A percentile compares a stretch with the other conserved stretches of the same genome.
Evolutionary conservation across 2,113 vertebrate genomes (phyloP).

Genomic region (Lichenostomus cassidix): DNA sequence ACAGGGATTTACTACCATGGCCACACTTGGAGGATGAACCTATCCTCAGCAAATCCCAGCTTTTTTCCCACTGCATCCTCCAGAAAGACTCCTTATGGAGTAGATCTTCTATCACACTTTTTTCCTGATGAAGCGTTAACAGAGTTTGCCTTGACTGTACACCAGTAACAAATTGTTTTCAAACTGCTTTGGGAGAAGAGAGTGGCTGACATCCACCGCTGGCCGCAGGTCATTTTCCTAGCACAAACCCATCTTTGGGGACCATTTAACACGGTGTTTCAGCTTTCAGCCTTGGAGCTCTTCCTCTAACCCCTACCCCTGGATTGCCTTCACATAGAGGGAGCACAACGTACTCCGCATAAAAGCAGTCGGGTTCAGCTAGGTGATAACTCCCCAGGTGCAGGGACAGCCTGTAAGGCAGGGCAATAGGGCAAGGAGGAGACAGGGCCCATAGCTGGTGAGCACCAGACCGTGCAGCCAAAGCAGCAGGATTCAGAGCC

Average conservation of each 20-base stretch:
- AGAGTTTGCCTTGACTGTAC: neutral
- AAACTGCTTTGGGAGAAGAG: neutral
- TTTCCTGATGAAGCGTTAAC: neutral
- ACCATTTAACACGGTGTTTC: constrained; percentile 8
- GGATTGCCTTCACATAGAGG: neutral
- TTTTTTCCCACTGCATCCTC: neutral
- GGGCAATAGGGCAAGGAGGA: neutral
- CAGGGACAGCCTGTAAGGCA: neutral
- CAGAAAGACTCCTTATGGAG: neutral
- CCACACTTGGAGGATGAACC: neutral
- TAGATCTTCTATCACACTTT: neutral
- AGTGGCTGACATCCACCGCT: neutral
- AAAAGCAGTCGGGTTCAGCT: neutral
- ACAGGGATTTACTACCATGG: neutral
- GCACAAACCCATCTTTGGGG: neutral
- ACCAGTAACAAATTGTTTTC: constrained; percentile 8
- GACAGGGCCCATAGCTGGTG: neutral
- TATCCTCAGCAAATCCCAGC: neutral
- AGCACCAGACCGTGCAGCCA: neutral
- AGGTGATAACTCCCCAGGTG: neutral
- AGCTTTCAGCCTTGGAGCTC: neutral
- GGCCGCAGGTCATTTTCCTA: neutral
- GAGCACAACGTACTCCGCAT: neutral
- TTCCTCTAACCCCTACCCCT: neutral
- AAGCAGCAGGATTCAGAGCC: neutral